These are phyloP conservation scores for Chamaea fasciata DNA, from an alignment of 2,113 vertebrate species.

Conservation along the genomic window DNA sequence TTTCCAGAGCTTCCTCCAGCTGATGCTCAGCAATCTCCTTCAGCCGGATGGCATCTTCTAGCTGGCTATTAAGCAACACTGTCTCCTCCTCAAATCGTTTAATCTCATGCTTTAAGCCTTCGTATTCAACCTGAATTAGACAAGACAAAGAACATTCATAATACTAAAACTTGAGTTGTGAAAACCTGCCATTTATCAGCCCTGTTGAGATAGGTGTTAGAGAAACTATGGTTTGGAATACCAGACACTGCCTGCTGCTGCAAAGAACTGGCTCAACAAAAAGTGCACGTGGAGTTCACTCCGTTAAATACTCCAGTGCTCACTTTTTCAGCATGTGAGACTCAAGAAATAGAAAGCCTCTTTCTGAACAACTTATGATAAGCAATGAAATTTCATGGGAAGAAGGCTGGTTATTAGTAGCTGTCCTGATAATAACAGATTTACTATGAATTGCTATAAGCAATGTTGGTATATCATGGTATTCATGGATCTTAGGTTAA, in stretches of 20 bases:
- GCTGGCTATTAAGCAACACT: slow-evolving; percentile 93
- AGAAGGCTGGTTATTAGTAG: neutral
- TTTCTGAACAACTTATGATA: neutral
- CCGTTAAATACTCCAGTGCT: neutral
- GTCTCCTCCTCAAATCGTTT: slow-evolving; percentile 96
- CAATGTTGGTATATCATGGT: neutral
- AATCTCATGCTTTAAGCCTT: slow-evolving; percentile 97
- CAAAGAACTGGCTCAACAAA: neutral
- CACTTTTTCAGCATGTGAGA: neutral
- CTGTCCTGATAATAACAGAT: neutral
- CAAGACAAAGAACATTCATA: slow-evolving; percentile 73
- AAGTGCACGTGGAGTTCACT: neutral
- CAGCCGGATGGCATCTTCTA: slow-evolving; percentile 92
- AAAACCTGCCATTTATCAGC: slow-evolving; percentile 55
- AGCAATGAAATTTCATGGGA: neutral
- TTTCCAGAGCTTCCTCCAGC: slow-evolving; percentile 92
- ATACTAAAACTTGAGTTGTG: slow-evolving; percentile 74
- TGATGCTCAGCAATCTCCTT: slow-evolving; percentile 95
- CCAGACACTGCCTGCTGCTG: neutral
- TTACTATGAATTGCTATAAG: neutral
- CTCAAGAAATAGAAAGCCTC: neutral
- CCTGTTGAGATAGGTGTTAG: neutral
- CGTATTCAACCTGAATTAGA: slow-evolving; percentile 91
- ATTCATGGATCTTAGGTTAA: neutral
- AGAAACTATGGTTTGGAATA: neutral